These are phyloP conservation scores for Sarcophaga peregrina DNA, from an alignment of 1,140 invertebrate species.

Conservation along the genomic window DNA sequence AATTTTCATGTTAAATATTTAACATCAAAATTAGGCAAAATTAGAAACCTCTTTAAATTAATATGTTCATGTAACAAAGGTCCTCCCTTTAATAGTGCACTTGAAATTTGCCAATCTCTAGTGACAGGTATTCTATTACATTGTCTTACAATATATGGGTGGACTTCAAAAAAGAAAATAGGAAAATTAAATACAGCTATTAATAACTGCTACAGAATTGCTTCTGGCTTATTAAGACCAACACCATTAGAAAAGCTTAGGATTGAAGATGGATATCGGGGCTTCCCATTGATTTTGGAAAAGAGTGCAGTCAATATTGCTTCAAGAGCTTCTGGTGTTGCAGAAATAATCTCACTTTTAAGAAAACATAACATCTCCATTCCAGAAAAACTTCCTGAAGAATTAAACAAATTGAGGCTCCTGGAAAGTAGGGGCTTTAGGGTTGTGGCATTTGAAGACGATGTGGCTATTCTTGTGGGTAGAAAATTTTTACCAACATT, in stretches of 20 bases:
- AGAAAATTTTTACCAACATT: too few relatives aligned
- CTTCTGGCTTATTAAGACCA: too few relatives aligned
- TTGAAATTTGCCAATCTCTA: neutral
- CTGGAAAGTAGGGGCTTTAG: too few relatives aligned
- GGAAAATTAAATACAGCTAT: too few relatives aligned
- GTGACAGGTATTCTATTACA: neutral
- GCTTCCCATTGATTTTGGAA: neutral
- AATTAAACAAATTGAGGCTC: too few relatives aligned
- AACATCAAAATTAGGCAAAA: neutral
- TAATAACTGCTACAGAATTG: too few relatives aligned
- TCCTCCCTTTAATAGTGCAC: neutral
- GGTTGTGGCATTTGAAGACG: too few relatives aligned
- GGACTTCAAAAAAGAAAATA: neutral
- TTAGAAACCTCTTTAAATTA: neutral
- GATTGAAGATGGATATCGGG: neutral
- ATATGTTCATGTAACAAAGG: neutral
- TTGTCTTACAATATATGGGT: neutral
- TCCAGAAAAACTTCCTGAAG: neutral
- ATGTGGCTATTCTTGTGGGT: too few relatives aligned
- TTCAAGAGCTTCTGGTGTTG: neutral
- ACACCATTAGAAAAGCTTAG: too few relatives aligned
- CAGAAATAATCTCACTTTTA: too few relatives aligned
- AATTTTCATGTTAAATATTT: neutral
- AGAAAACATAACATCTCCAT: neutral
- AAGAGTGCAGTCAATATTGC: neutral